A percentile compares a stretch with the other conserved stretches of the same genome.
These are phyloP conservation scores for Nephrotoma appendiculata DNA, from an alignment of 2,888 invertebrate species.

Conservation along the genomic window DNA sequence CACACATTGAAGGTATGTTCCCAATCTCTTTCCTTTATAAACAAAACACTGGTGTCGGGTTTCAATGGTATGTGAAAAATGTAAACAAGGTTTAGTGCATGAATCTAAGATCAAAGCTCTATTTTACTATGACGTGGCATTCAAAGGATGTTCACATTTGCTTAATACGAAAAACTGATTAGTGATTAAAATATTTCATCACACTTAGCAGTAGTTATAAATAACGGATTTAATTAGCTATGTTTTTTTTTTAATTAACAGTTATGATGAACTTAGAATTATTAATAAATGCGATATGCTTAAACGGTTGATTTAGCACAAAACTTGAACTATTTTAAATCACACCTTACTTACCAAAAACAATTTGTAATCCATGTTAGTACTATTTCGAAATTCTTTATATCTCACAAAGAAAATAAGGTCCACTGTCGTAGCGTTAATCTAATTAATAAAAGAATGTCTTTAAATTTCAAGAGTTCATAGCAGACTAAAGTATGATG, in stretches of 20 bases:
- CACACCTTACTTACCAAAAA: background rate
- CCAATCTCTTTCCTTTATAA: background rate
- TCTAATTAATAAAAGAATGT: background rate
- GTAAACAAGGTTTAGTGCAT: background rate
- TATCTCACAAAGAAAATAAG: background rate
- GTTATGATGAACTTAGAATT: background rate
- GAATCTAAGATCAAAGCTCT: background rate
- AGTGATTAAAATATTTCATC: background rate
- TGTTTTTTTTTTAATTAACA: background rate
- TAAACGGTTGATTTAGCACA: background rate
- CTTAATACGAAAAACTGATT: background rate
- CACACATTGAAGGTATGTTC: background rate
- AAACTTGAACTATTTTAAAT: background rate
- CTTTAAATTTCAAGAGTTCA: background rate
- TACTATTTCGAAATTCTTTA: background rate
- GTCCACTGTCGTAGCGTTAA: background rate
- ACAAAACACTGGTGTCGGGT: background rate
- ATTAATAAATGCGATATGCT: background rate
- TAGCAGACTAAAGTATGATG: background rate
- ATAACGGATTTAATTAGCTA: background rate
- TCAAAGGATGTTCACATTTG: background rate
- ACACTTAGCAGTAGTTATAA: background rate
- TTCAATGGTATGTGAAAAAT: background rate
- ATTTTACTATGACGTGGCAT: background rate
- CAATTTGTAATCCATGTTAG: conserved; percentile 3